phyloP scores from a whole-genome alignment of 2,113 vertebrate genomes.

The Herpetotheres cachinnans region DNA sequence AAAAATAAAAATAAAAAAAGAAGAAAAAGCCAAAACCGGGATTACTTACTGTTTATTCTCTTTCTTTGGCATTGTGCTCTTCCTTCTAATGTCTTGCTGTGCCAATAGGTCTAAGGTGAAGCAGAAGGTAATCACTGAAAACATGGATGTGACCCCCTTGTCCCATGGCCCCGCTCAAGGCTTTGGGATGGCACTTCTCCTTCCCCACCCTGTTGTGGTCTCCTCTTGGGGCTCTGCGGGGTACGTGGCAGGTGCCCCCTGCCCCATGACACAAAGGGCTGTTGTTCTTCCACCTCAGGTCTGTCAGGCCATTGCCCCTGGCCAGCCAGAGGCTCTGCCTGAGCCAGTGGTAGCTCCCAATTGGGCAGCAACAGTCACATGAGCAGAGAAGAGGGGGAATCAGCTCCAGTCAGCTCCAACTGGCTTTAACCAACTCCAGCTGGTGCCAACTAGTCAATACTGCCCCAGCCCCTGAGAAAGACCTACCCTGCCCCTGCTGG shows the following conservation, averaged over 20 bases:
- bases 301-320: background rate
- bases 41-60: background rate
- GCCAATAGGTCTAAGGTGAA: background rate
- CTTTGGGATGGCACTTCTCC: background rate
- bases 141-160: accelerated
- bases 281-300: accelerated
- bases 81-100: accelerated
- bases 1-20: background rate
- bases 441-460: accelerated
- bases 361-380: accelerated
- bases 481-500: background rate
- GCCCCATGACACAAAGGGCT: background rate
- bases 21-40: background rate
- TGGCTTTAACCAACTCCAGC: background rate
- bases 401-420: background rate
- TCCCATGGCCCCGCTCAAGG: background rate
- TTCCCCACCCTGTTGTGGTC: accelerated
- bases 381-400: background rate
- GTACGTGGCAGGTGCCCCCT: accelerated
- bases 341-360: background rate
- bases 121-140: background rate
- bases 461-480: accelerated
- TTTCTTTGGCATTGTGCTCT: background rate
- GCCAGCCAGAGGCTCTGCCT: too few relatives aligned
- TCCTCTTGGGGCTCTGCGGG: accelerated